Evolutionary conservation across 2,113 vertebrate genomes (phyloP).

Genomic region (Aptenodytes patagonicus): DNA sequence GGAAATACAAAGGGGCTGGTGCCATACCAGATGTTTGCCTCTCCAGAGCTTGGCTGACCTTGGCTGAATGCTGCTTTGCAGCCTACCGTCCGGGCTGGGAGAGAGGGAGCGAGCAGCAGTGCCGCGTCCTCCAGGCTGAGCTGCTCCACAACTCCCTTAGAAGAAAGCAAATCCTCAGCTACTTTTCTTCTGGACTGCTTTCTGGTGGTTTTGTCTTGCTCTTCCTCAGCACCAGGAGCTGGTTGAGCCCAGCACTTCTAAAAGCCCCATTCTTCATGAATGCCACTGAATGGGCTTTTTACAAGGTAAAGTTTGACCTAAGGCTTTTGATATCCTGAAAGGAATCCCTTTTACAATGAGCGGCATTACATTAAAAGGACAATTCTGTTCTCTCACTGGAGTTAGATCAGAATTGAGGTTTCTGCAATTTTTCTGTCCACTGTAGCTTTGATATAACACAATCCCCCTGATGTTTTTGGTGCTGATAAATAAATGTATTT

Average conservation of each 20-base stretch:
- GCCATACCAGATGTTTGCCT: neutral
- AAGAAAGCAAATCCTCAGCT: neutral
- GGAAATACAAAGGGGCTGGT: neutral
- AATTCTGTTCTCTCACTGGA: neutral
- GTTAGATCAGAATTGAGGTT: neutral
- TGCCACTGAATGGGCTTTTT: neutral
- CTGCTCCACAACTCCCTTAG: fast-evolving
- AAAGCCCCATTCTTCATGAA: neutral
- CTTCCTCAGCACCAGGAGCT: neutral
- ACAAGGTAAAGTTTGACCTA: neutral
- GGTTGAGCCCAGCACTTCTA: neutral
- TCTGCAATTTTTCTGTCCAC: neutral
- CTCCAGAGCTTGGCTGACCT: neutral
- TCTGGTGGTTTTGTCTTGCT: neutral
- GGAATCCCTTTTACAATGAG: neutral
- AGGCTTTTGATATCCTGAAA: neutral
- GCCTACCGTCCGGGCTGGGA: neutral
- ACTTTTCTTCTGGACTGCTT: neutral
- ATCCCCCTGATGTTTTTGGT: neutral
- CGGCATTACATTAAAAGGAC: neutral
- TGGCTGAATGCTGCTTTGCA: neutral
- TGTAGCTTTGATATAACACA: neutral
- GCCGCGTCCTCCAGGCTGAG: neutral
- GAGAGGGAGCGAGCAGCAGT: neutral
- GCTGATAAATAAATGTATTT: constrained; percentile 33